Percentiles rank a stretch among this genome's conserved stretches.
phyloP scores from a whole-genome alignment of 2,888 invertebrate genomes.

The Drosophila tanythrix region DNA sequence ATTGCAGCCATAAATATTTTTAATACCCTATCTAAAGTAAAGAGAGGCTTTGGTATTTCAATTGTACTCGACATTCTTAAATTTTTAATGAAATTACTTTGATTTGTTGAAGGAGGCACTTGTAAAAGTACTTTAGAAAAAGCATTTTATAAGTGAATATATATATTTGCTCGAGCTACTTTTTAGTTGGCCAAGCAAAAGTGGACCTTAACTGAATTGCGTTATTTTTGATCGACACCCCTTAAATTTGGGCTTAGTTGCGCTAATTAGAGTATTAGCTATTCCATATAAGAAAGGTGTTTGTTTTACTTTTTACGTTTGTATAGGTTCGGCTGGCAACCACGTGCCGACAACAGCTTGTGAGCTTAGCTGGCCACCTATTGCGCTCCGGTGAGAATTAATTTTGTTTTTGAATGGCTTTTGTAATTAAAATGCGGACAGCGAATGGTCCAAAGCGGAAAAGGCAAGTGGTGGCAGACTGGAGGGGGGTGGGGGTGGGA shows the following conservation, averaged over 20 bases:
- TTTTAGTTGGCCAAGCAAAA: not conserved
- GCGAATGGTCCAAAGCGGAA: conserved; percentile 8
- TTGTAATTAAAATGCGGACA: conserved; percentile 71
- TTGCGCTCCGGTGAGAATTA: conserved; percentile 47
- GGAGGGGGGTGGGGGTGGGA: not conserved
- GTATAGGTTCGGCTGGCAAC: conserved; percentile 35
- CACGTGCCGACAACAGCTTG: conserved; percentile 68
- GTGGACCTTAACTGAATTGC: not conserved
- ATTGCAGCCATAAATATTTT: conserved; percentile 66
- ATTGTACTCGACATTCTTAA: not conserved
- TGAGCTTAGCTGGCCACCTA: conserved; percentile 44
- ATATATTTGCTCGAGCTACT: not conserved
- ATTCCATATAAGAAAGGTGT: not conserved
- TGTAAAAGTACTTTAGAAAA: not conserved
- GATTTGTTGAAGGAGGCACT: not conserved
- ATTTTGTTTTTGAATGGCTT: conserved; percentile 69
- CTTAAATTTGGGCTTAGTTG: not conserved
- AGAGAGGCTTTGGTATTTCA: conserved; percentile 1
- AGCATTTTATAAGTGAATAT: not conserved
- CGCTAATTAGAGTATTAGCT: conserved; percentile 19
- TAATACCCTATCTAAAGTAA: conserved; percentile 16
- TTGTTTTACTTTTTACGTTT: conserved; percentile 1
- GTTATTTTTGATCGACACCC: not conserved
- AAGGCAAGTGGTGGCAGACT: not conserved
- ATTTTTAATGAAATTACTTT: not conserved